These are phyloP conservation scores for Heteromormyrus szaboi DNA, from an alignment of 2,797 vertebrate genomes.

Conservation along the genomic window DNA sequence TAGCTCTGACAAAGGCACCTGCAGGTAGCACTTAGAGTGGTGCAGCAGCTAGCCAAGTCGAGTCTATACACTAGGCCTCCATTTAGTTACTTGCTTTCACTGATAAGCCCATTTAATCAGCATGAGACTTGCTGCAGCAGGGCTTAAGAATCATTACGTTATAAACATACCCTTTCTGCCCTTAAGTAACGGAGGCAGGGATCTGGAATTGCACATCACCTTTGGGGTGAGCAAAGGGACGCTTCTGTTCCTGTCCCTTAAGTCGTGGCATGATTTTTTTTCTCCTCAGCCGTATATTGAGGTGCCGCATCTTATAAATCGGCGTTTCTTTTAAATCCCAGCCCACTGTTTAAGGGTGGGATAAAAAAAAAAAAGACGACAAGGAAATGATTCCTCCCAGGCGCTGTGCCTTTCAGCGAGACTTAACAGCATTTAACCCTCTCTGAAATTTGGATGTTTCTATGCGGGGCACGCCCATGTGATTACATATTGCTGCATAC, in stretches of 20 bases:
- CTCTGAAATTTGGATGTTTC: background rate
- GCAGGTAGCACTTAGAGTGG: background rate
- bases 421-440: background rate
- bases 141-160: slow-evolving; percentile 15
- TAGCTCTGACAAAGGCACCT: background rate
- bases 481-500: background rate
- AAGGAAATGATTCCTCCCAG: background rate
- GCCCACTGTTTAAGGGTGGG: background rate
- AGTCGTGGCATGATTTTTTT: slow-evolving; percentile 5
- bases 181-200: slow-evolving; percentile 12
- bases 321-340: background rate
- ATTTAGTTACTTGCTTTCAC: background rate
- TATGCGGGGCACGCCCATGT: background rate
- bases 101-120: background rate
- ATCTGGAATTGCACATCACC: background rate
- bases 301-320: background rate
- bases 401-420: background rate
- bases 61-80: background rate
- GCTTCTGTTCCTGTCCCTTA: background rate
- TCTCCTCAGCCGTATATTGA: background rate
- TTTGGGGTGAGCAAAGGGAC: background rate
- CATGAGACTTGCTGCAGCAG: background rate
- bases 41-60: background rate
- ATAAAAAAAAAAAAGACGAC: background rate
- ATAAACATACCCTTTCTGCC: slow-evolving; percentile 13